A percentile compares a stretch with the other conserved stretches of the same genome.
Evolutionary conservation across 2,888 invertebrate species (phyloP).

Genomic region (Philhelius pedissequus): DNA sequence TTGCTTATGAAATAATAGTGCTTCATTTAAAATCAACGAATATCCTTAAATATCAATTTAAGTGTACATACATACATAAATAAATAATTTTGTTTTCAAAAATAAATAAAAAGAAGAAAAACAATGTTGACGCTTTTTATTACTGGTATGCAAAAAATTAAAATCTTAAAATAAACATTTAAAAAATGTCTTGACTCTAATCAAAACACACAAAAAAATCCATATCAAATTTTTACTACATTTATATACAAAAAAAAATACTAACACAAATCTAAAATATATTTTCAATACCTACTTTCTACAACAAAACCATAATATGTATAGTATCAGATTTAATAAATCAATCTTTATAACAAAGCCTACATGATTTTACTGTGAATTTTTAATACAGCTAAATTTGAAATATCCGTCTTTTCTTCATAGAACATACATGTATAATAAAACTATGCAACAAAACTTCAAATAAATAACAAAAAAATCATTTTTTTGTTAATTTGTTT

Average conservation of each 20-base stretch:
- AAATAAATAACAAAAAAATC: neutral
- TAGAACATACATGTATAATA: conserved; percentile 9
- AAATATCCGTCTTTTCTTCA: conserved; percentile 70
- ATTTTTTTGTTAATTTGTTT: neutral
- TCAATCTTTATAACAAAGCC: conserved; percentile 32
- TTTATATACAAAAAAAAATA: conserved; percentile 37
- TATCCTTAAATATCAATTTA: conserved; percentile 14
- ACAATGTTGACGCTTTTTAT: conserved; percentile 5
- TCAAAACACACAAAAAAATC: conserved; percentile 51
- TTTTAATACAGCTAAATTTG: conserved; percentile 74
- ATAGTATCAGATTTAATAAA: conserved; percentile 69
- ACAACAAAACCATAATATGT: conserved; percentile 48
- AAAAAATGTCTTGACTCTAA: conserved; percentile 39
- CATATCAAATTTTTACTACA: conserved; percentile 65
- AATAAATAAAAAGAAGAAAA: neutral
- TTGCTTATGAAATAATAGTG: neutral
- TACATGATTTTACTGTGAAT: conserved; percentile 67
- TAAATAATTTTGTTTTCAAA: neutral
- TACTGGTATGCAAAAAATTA: conserved; percentile 12
- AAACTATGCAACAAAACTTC: conserved; percentile 40
- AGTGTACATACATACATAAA: too few relatives aligned
- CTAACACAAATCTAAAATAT: conserved; percentile 47
- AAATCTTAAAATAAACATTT: conserved; percentile 1
- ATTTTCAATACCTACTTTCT: conserved; percentile 65
- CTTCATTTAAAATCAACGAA: conserved; percentile 44